Conservation (phyloP, 1,140 invertebrate species). For the Musca domestica region DNA sequence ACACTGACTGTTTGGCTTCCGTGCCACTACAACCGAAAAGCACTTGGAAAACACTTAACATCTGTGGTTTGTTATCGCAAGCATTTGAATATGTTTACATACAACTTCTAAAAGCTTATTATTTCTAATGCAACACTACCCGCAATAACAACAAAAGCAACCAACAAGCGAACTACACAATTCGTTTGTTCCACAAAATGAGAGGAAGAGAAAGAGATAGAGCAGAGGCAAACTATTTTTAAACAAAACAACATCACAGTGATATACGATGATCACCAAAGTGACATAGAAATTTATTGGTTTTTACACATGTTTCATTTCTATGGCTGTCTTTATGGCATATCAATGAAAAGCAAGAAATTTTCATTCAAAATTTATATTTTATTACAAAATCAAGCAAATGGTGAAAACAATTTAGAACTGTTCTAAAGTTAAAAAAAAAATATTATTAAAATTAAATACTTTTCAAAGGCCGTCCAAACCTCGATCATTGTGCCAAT, state of each 20-base stretch:
- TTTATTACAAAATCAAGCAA: too few relatives aligned
- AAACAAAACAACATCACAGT: slow-evolving; percentile 1
- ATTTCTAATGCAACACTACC: background rate
- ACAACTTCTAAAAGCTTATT: slow-evolving; percentile 15
- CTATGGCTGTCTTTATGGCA: background rate
- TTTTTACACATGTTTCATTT: background rate
- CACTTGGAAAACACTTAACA: slow-evolving; percentile 20
- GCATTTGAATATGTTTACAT: background rate
- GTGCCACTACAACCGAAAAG: background rate
- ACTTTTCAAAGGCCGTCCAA: too few relatives aligned
- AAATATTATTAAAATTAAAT: slow-evolving; percentile 1
- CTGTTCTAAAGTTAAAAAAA: background rate
- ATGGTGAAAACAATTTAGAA: background rate
- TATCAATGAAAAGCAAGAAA: too few relatives aligned
- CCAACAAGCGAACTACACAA: background rate
- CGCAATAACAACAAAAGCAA: background rate
- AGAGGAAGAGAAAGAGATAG: background rate
- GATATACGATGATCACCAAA: slow-evolving; percentile 12
- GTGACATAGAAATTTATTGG: slow-evolving; percentile 16
- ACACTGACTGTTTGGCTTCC: too few relatives aligned
- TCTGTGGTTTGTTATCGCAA: slow-evolving; percentile 18
- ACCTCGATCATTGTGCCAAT: too few relatives aligned
- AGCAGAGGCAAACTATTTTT: background rate
- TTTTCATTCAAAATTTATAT: too few relatives aligned
- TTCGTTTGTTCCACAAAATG: too few relatives aligned